These are phyloP conservation scores for Lerema accius DNA, from an alignment of 1,140 invertebrate species.

Conservation along the genomic window DNA sequence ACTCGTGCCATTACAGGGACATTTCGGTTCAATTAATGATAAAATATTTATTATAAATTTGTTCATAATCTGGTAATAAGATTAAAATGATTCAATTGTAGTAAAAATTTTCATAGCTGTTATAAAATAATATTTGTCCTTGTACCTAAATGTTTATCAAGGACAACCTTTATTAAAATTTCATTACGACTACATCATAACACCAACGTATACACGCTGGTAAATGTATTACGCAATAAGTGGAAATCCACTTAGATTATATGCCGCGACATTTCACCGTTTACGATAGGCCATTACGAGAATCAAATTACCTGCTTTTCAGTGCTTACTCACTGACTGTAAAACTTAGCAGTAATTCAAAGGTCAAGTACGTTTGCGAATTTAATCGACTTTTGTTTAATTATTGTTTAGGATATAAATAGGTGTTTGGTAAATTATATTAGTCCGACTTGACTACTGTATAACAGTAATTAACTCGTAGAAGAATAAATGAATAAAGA, in stretches of 20 bases:
- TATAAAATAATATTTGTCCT: too few relatives aligned
- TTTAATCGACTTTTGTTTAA: slow-evolving; percentile 12
- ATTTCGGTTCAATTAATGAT: slow-evolving; percentile 14
- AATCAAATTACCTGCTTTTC: slow-evolving; percentile 17
- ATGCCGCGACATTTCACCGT: slow-evolving; percentile 18
- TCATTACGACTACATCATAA: neutral
- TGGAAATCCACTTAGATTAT: slow-evolving; percentile 15
- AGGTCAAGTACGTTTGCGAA: slow-evolving; percentile 7
- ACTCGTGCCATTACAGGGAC: neutral
- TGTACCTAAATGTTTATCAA: too few relatives aligned
- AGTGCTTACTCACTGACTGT: slow-evolving; percentile 17
- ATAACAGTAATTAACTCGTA: too few relatives aligned
- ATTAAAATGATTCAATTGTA: too few relatives aligned
- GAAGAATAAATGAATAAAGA: too few relatives aligned
- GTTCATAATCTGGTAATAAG: neutral
- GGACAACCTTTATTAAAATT: too few relatives aligned
- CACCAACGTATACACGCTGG: neutral
- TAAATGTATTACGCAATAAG: slow-evolving; percentile 7
- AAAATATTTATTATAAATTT: slow-evolving; percentile 22
- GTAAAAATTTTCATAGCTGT: too few relatives aligned
- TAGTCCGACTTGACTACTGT: too few relatives aligned
- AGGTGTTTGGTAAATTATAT: neutral
- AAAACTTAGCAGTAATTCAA: slow-evolving; percentile 17
- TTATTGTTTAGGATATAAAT: slow-evolving; percentile 12
- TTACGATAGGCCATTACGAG: slow-evolving; percentile 12